These are phyloP conservation scores for Macaria notata DNA, from an alignment of 2,888 invertebrate genomes.

Conservation along the genomic window DNA sequence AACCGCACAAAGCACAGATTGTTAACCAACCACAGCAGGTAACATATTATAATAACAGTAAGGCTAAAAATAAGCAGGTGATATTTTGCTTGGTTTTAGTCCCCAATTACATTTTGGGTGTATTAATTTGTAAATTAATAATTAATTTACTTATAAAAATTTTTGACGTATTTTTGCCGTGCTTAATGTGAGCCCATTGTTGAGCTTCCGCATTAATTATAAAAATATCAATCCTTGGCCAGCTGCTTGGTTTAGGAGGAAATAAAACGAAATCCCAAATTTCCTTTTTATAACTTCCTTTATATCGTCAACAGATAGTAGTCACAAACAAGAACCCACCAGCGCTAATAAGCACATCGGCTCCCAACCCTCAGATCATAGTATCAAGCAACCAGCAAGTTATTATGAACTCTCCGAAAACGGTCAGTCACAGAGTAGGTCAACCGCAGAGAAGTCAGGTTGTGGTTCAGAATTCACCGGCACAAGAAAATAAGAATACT, in stretches of 20 bases:
- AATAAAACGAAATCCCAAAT: too few relatives aligned
- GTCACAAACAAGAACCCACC: conserved; percentile 73
- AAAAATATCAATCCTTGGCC: too few relatives aligned
- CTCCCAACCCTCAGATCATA: conserved; percentile 64
- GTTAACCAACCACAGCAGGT: conserved; percentile 50
- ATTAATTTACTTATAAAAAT: too few relatives aligned
- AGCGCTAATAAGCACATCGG: conserved; percentile 59
- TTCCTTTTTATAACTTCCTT: too few relatives aligned
- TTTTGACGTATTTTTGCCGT: too few relatives aligned
- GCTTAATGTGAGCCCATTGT: too few relatives aligned
- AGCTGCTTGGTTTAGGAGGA: too few relatives aligned
- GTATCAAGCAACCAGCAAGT: conserved; percentile 72
- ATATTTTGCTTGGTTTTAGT: too few relatives aligned
- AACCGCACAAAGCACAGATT: conserved; percentile 80
- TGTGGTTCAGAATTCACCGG: conserved; percentile 31
- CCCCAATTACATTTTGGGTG: too few relatives aligned
- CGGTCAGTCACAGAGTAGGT: conserved; percentile 58
- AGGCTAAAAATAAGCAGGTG: too few relatives aligned
- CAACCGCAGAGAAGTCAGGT: conserved; percentile 55
- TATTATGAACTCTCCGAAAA: conserved; percentile 66
- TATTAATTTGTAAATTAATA: too few relatives aligned
- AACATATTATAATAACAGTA: not conserved
- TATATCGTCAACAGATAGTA: conserved; percentile 46
- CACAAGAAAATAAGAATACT: conserved; percentile 44
- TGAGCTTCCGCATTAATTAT: too few relatives aligned